Base-by-base conservation (phyloP, 2,113 vertebrate species). In the Passer domesticus region DNA sequence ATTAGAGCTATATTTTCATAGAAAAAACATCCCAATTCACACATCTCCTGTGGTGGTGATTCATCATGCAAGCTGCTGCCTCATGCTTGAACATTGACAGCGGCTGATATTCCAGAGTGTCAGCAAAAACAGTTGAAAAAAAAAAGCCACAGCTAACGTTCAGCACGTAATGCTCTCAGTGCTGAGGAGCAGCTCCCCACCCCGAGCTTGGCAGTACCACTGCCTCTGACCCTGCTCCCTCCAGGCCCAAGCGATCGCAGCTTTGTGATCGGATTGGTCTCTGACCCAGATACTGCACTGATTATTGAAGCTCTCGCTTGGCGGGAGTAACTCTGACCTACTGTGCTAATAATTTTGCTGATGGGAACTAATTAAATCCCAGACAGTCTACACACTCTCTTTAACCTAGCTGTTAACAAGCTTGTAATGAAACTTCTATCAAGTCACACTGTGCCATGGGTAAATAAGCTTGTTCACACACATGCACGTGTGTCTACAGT, bases 271-370 rank as follows among this genome's bases (percentile, higher is more conserved):
- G 4, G 92, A 78, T 91, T 84, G 73, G 96, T 97, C 68, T 90
- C 92, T 97, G 97, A 97, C 96, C 97, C 91, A 96, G 89, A 97
- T 97, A 95, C 92, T 60, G 33, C 31, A 94, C 83, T 93, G 94
- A 97, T 96, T 96, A 96, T 83, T 86, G 94, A 63, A 83, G 91
- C 73, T 93, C 96, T 94, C 87, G 73, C 81, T 89, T 95, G 95
- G 95, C 96, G 75, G 35, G 50, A 95, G 46, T 81, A 89, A 80
- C 75, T 95, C 95, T 94, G 83, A 95, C 92, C 96, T 85, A 96
- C 90, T 95, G 79, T 59, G 84, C 85, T 97, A 97, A 95, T 95
- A 97, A 95, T 92, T 95, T 93, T 78, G 76, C 53, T 91, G 62
- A 93, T 85, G 83, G 52, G 79, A 94, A 87, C 92, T 94, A 97